Percentiles rank a stretch among this genome's conserved stretches.
Conservation (phyloP, 2,797 vertebrate genomes). For the Sebastes paucispinis region DNA sequence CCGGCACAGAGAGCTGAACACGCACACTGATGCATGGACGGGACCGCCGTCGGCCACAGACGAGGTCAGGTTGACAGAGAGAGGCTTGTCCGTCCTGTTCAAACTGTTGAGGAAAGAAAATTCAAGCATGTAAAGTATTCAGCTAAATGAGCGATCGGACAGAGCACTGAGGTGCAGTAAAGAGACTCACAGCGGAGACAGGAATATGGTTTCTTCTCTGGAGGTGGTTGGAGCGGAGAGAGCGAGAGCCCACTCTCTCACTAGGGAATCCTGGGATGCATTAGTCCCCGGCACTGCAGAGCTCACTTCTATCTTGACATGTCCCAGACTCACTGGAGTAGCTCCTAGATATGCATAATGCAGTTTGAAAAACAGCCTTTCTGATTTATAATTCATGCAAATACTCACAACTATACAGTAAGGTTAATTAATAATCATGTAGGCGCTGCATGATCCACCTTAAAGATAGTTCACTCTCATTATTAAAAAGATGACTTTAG, state of each 20-base stretch:
- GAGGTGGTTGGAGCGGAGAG: constrained; percentile 41
- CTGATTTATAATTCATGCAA: constrained; percentile 13
- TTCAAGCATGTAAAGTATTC: background rate
- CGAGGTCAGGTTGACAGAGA: constrained; percentile 75
- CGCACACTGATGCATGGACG: constrained; percentile 62
- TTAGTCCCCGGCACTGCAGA: constrained; percentile 25
- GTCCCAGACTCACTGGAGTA: constrained; percentile 53
- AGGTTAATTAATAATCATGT: constrained; percentile 7
- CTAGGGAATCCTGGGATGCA: constrained; percentile 52
- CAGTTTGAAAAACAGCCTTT: constrained; percentile 19
- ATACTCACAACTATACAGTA: constrained; percentile 6
- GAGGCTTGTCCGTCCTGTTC: constrained; percentile 57
- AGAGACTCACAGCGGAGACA: constrained; percentile 81
- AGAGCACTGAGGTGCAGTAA: background rate
- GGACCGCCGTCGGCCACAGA: constrained; percentile 35
- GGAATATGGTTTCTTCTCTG: constrained; percentile 77
- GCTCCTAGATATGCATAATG: constrained; percentile 54
- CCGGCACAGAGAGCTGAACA: constrained; percentile 85
- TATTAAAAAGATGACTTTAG: background rate
- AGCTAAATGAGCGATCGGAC: background rate
- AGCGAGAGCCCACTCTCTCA: constrained; percentile 61
- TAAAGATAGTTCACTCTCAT: background rate
- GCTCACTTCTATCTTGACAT: constrained; percentile 63
- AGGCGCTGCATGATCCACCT: background rate
- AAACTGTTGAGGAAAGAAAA: constrained; percentile 49